A percentile compares a stretch with the other conserved stretches of the same genome.
phyloP scores from a whole-genome alignment of 2,888 invertebrate species.

The Platypus cylindrus region DNA sequence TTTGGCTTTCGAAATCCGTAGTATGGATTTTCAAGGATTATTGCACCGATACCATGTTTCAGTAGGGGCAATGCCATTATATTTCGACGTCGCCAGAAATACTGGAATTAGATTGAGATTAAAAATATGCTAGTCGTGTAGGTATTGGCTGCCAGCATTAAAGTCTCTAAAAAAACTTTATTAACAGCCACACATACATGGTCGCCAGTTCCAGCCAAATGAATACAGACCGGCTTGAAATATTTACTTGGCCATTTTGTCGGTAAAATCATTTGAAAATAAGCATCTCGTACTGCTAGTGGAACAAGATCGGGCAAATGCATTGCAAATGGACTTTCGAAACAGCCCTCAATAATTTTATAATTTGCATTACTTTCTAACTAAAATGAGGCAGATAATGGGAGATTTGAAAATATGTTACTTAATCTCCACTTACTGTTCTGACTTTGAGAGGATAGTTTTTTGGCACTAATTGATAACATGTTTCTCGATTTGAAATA shows the following conservation, averaged over 20 bases:
- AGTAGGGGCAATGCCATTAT: conserved; percentile 84
- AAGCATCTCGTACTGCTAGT: conserved; percentile 65
- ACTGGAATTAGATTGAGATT: conserved; percentile 47
- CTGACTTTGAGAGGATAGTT: conserved; percentile 80
- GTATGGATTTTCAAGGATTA: conserved; percentile 94
- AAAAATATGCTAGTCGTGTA: background rate
- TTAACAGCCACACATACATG: conserved; percentile 52
- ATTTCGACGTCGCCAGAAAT: conserved; percentile 80
- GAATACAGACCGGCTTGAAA: conserved; percentile 77
- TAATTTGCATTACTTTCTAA: conserved; percentile 63
- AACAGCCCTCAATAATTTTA: conserved; percentile 73
- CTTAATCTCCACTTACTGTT: conserved; percentile 46
- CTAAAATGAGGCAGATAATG: conserved; percentile 32
- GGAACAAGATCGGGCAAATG: conserved; percentile 81
- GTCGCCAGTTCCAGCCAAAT: conserved; percentile 96
- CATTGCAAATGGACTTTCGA: conserved; percentile 69
- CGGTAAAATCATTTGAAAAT: conserved; percentile 76
- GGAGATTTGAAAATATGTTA: background rate
- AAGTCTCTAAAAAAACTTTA: background rate
- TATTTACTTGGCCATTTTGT: conserved; percentile 56
- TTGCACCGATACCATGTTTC: conserved; percentile 84
- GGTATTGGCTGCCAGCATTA: background rate
- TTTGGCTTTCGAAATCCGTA: conserved; percentile 82
- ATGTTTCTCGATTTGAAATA: conserved; percentile 70
- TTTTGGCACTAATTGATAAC: conserved; percentile 65